Conservation (phyloP, 1,140 invertebrate species). For the Bombus superbus region DNA sequence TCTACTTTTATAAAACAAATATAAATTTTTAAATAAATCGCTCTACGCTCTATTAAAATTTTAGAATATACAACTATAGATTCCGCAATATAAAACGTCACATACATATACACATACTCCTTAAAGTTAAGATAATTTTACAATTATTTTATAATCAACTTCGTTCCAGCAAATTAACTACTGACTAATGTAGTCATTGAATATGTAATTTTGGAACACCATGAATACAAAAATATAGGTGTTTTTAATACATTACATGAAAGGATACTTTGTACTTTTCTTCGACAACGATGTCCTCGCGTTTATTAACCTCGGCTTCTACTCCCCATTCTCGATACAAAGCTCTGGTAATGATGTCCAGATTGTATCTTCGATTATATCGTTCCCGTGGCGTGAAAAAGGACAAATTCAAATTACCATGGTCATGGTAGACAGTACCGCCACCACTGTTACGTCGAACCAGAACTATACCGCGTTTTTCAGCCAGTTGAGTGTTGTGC, state of each 20-base stretch:
- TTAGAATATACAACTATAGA: background rate
- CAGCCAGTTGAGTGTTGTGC: conserved; percentile 88
- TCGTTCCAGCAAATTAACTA: background rate
- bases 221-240: background rate
- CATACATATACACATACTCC: background rate
- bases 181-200: background rate
- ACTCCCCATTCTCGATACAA: conserved; percentile 91
- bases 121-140: background rate
- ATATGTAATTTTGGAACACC: conserved; percentile 26
- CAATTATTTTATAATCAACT: background rate
- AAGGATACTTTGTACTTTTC: conserved; percentile 90
- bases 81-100: background rate
- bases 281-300: conserved; percentile 92
- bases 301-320: conserved; percentile 88
- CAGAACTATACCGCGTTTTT: conserved; percentile 86
- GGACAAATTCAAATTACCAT: conserved; percentile 95
- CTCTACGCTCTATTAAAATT: background rate
- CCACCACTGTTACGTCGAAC: conserved; percentile 97
- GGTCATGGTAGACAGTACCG: conserved; percentile 97
- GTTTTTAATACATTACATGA: conserved; percentile 48
- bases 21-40: background rate
- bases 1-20: background rate
- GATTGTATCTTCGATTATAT: conserved; percentile 93
- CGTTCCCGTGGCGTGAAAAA: conserved; percentile 92
- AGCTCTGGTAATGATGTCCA: conserved; percentile 92